Evolutionary conservation across 2,888 invertebrate genomes (phyloP).

Genomic region (Drosophila subsilvestris): DNA sequence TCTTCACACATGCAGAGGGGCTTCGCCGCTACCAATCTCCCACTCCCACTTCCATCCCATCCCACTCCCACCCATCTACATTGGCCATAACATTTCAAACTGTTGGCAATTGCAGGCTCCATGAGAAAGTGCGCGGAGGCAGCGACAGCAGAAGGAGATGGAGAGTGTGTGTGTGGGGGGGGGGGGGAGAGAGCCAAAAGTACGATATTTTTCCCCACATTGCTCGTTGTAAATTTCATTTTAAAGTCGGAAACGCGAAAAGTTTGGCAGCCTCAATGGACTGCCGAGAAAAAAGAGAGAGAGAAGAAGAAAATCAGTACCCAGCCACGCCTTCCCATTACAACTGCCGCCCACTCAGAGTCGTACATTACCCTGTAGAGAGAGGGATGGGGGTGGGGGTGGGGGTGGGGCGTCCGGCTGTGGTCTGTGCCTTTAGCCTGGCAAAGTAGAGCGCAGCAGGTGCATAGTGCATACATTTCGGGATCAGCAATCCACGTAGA

Average conservation of each 20-base stretch:
- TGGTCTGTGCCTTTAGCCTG: no score
- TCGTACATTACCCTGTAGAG: no score
- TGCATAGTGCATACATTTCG: no score
- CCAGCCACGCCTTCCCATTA: slow-evolving; percentile 19
- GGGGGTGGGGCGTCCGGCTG: no score
- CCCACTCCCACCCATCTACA: slow-evolving; percentile 1
- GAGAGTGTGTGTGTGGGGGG: slow-evolving; percentile 12
- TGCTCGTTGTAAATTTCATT: slow-evolving; percentile 72
- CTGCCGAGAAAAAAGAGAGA: slow-evolving; percentile 33
- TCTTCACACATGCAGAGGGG: slow-evolving; percentile 66
- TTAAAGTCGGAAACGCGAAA: slow-evolving; percentile 62
- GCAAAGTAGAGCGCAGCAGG: no score
- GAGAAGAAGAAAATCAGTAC: slow-evolving; percentile 22
- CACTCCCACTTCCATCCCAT: background rate
- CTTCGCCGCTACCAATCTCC: background rate
- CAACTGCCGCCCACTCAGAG: background rate
- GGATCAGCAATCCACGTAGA: no score
- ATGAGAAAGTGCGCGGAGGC: background rate
- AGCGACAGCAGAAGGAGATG: background rate
- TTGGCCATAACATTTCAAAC: slow-evolving; percentile 30
- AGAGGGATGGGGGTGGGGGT: no score
- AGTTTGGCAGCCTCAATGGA: slow-evolving; percentile 68
- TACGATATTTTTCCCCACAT: slow-evolving; percentile 43
- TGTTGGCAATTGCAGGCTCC: slow-evolving; percentile 39
- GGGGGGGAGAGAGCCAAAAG: slow-evolving; percentile 28